These are phyloP conservation scores for Ichneumon xanthorius DNA, from an alignment of 2,888 invertebrate genomes.

Conservation along the genomic window DNA sequence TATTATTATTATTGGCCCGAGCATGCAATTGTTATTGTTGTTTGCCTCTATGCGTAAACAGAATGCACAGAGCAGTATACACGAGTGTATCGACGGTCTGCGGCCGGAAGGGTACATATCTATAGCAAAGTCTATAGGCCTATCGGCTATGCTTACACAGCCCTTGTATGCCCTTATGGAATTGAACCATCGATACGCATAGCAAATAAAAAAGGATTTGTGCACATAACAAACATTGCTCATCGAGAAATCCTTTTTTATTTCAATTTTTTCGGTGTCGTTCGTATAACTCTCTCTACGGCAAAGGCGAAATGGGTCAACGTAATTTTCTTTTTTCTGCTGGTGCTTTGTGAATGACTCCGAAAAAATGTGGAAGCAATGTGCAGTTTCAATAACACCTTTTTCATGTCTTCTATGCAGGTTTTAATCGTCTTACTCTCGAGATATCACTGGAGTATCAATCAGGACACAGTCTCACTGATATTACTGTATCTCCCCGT, in stretches of 20 bases:
- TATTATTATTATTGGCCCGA: neutral
- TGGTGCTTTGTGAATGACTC: too few relatives aligned
- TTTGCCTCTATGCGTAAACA: neutral
- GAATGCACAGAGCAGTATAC: neutral
- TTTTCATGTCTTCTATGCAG: neutral
- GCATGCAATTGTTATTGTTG: neutral
- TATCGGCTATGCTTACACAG: neutral
- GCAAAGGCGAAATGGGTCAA: too few relatives aligned
- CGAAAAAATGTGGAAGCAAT: too few relatives aligned
- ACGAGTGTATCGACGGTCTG: neutral
- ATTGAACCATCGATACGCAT: neutral
- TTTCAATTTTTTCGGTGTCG: too few relatives aligned
- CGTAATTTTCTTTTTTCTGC: too few relatives aligned
- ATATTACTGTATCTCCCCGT: slow-evolving; percentile 1
- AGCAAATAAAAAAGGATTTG: neutral
- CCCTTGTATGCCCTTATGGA: neutral
- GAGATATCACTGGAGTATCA: neutral
- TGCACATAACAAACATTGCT: too few relatives aligned
- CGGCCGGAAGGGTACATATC: neutral
- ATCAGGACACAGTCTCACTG: neutral
- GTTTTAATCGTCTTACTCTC: neutral
- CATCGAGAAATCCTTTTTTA: too few relatives aligned
- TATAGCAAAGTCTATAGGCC: neutral
- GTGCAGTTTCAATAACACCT: neutral
- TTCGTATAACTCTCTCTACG: too few relatives aligned